Conservation (phyloP, 2,888 invertebrate genomes). For the Caenorhabditis doughertyi region DNA sequence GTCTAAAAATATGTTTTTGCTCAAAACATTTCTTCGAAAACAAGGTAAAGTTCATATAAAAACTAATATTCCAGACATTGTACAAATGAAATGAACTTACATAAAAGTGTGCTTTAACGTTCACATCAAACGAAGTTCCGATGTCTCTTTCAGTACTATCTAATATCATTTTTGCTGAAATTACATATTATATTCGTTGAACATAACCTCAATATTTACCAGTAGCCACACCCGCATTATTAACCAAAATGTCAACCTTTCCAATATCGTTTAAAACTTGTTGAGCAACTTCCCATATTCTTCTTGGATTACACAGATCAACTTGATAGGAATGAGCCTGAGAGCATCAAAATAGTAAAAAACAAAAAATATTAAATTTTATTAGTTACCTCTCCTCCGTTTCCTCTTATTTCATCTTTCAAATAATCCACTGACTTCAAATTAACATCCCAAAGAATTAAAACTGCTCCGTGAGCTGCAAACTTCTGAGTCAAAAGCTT, state of each 20-base stretch:
- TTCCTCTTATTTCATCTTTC: slow-evolving; percentile 88
- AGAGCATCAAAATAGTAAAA: too few species aligned
- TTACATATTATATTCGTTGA: not conserved
- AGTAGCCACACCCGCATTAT: slow-evolving; percentile 94
- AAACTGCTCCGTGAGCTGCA: slow-evolving; percentile 85
- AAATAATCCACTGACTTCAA: slow-evolving; percentile 85
- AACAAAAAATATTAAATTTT: too few species aligned
- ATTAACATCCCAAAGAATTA: slow-evolving; percentile 93
- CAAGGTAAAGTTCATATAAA: too few species aligned
- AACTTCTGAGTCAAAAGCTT: slow-evolving; percentile 84
- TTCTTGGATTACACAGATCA: slow-evolving; percentile 90
- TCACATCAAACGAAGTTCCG: slow-evolving; percentile 92
- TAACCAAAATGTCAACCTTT: slow-evolving; percentile 90
- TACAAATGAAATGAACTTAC: slow-evolving; percentile 84
- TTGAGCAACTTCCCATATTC: slow-evolving; percentile 86
- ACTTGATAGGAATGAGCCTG: slow-evolving; percentile 89
- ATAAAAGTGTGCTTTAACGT: slow-evolving; percentile 94
- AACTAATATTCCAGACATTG: too few species aligned
- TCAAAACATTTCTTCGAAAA: too few species aligned
- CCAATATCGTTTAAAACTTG: slow-evolving; percentile 87
- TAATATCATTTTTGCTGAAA: slow-evolving; percentile 52
- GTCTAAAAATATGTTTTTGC: slow-evolving; percentile 43
- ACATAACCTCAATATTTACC: slow-evolving; percentile 84
- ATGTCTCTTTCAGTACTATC: slow-evolving; percentile 91
- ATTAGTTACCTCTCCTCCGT: slow-evolving; percentile 87